Conservation (phyloP, 2,113 vertebrate species). For the Leiothrix lutea region DNA sequence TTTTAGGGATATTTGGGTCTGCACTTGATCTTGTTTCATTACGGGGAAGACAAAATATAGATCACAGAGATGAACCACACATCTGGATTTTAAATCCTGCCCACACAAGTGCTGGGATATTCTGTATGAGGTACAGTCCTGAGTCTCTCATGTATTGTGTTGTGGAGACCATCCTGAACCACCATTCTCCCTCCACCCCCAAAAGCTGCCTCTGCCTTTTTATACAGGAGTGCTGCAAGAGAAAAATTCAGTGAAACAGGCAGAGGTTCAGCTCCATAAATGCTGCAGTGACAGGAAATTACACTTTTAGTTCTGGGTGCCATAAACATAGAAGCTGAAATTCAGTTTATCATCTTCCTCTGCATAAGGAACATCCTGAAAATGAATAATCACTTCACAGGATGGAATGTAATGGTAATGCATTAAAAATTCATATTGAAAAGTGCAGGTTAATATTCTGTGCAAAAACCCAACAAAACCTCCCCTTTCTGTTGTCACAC, state of each 20-base stretch:
- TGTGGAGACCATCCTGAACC: not conserved
- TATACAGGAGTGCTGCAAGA: not conserved
- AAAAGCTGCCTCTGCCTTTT: not conserved
- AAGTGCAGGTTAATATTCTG: conserved; percentile 67
- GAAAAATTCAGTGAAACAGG: not conserved
- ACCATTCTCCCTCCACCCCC: not conserved
- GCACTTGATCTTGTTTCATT: not conserved
- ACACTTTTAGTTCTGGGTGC: conserved; percentile 20
- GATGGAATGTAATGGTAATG: conserved; percentile 51
- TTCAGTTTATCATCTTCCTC: conserved; percentile 60
- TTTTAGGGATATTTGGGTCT: not conserved
- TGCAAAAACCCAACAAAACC: conserved; percentile 58
- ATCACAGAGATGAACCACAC: not conserved
- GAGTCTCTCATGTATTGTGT: not conserved
- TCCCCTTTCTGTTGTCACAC: conserved; percentile 66
- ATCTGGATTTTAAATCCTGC: not conserved
- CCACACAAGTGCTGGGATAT: not conserved
- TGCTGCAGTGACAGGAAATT: conserved; percentile 53
- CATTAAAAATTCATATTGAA: conserved; percentile 65
- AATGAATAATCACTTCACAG: conserved; percentile 61
- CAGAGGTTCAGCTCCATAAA: conserved; percentile 6
- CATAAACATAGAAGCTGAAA: conserved; percentile 48
- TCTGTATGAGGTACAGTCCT: not conserved
- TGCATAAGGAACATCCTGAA: conserved; percentile 54
- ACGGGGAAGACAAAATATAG: not conserved